These are phyloP conservation scores for Eudasyphora cyanicolor DNA, from an alignment of 2,888 invertebrate species.

Conservation along the genomic window DNA sequence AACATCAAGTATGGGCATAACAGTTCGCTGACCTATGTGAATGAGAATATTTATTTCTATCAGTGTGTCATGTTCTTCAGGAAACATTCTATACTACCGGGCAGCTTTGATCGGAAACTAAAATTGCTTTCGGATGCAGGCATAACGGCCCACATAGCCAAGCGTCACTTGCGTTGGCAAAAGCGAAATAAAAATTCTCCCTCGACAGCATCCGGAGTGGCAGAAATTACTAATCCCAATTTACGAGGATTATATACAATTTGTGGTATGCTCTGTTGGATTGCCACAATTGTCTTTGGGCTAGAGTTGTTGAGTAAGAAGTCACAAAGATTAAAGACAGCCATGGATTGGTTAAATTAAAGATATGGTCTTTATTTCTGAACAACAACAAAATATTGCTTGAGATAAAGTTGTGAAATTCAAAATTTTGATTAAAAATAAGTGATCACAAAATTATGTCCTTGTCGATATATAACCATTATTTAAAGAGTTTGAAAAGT, in stretches of 20 bases:
- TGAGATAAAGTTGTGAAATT: too few species aligned
- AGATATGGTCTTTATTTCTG: too few species aligned
- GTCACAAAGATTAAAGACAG: constrained; percentile 18
- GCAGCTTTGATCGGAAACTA: constrained; percentile 69
- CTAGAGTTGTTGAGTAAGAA: constrained; percentile 56
- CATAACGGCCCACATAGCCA: constrained; percentile 61
- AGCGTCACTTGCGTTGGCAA: constrained; percentile 18
- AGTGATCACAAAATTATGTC: too few species aligned
- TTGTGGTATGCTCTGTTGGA: constrained; percentile 38
- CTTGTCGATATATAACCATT: too few species aligned
- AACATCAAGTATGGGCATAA: constrained; percentile 65
- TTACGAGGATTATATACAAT: constrained; percentile 63
- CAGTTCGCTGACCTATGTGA: constrained; percentile 66
- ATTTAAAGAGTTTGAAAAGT: too few species aligned
- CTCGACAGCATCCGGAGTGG: neutral
- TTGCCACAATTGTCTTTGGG: constrained; percentile 59
- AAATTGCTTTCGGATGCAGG: constrained; percentile 70
- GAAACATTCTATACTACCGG: constrained; percentile 70
- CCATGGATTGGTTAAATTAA: constrained; percentile 35
- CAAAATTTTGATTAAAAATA: too few species aligned
- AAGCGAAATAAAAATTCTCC: neutral
- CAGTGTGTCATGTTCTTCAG: constrained; percentile 71
- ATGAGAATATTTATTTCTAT: constrained; percentile 66
- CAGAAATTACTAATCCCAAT: constrained; percentile 46
- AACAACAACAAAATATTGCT: too few species aligned